phyloP scores from a whole-genome alignment of 2,113 vertebrate genomes.

The Chascanopsetta lugubris region DNA sequence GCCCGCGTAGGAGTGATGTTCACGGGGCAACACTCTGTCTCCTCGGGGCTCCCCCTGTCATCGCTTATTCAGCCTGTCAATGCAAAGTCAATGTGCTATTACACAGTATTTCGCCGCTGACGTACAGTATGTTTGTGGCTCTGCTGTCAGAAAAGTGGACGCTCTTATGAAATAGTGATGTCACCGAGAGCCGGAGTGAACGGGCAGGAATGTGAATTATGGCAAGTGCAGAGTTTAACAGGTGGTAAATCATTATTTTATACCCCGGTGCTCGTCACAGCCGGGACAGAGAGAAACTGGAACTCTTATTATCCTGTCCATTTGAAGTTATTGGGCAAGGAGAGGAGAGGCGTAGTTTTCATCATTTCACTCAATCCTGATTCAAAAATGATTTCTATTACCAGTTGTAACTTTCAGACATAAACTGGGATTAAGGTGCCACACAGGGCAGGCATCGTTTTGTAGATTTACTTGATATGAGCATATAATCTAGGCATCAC shows the following conservation, averaged over 20 bases:
- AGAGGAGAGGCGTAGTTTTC: not conserved
- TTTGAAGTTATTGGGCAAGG: not conserved
- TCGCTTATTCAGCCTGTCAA: constrained; percentile 26
- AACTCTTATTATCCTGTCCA: not conserved
- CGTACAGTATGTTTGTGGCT: not conserved
- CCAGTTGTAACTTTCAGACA: no score
- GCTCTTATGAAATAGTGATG: not conserved
- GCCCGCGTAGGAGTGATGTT: not conserved
- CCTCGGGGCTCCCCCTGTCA: not conserved
- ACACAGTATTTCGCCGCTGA: not conserved
- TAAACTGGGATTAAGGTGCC: no score
- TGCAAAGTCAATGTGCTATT: constrained; percentile 8
- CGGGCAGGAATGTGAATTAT: not conserved
- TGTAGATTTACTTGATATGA: not conserved
- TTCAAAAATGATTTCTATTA: no score
- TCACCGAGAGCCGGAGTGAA: not conserved
- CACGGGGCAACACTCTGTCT: not conserved
- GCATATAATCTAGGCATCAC: not conserved
- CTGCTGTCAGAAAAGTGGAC: not conserved
- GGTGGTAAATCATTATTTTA: not conserved
- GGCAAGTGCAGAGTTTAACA: not conserved
- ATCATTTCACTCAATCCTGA: no score
- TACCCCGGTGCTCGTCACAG: not conserved
- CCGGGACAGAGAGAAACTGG: not conserved
- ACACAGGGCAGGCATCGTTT: not conserved